Evolutionary conservation across 2,888 invertebrate genomes (phyloP), one percentile per base, ranked within the genome.

Genomic region (Lapara coniferarum): DNA sequence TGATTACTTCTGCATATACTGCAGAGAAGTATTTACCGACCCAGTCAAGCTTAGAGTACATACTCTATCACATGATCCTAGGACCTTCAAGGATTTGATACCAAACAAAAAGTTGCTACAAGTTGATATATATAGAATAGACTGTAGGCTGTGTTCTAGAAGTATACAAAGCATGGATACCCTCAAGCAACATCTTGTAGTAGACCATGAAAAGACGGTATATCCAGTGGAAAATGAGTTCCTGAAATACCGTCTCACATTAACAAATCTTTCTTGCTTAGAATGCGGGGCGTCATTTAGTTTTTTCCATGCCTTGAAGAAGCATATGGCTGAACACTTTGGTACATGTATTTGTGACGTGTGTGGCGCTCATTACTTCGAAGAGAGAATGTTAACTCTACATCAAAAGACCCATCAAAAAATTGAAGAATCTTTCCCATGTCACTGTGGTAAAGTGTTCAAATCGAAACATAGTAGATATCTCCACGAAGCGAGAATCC

Each of bases 281-380:
- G 89, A 89, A 75, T 94, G 90, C 52, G 76, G 73, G 0, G 58
- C 44, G 72, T 84, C 71, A 66, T 92, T 83, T 75, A 86, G 79
- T 12, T 91, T 87, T 72, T 90, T 90, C 72, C 90, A 91, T 70
- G 89, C 90, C 0, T 66, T 92, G 10, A 89, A 90, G 66, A 90
- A 92, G 57, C 90, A 90, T 68, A 92, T 91, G 92, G 89, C 89
- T 0, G 87, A 89, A 8, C 92, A 92, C 73, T 92, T 92, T 44
- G 91, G 91, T 0, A 88, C 89, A 0, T 90, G 87, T 10, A 88
- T 92, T 0, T 94, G 94, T 10, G 90, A 92, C 58, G 75, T 89
- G 0, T 93, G 92, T 71, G 90, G 93, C 0, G 94, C 93, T 0
- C 89, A 92, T 63, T 95, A 94, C 67, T 89, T 94, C 12, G 92